A percentile compares a stretch with the other conserved stretches of the same genome.
Evolutionary conservation across 2,113 vertebrate genomes (phyloP).

Genomic region (Strix uralensis): DNA sequence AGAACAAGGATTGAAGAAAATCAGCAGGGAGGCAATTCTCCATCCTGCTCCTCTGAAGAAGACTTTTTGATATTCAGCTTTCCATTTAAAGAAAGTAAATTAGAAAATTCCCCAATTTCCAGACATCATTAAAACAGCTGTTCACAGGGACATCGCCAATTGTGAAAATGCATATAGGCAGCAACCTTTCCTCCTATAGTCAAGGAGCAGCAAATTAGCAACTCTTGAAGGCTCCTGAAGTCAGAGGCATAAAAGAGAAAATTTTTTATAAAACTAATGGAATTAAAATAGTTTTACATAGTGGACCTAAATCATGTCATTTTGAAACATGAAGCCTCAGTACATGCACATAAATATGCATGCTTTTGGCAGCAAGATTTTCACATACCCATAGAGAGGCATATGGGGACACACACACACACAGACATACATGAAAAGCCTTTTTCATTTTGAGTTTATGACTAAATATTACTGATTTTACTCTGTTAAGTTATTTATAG

Average conservation of each 20-base stretch:
- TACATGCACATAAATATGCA: rapidly evolving
- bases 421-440: not conserved
- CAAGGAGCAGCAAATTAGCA: not conserved
- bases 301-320: not conserved
- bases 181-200: not conserved
- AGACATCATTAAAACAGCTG: not conserved
- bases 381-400: not conserved
- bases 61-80: not conserved
- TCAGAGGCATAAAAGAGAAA: not conserved
- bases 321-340: not conserved
- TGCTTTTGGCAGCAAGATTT: not conserved
- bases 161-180: not conserved
- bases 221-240: not conserved
- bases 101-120: not conserved
- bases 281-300: not conserved
- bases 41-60: not conserved
- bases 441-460: not conserved
- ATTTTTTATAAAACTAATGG: not conserved
- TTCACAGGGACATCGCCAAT: not conserved
- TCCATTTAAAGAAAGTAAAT: not conserved
- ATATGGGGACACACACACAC: rapidly evolving
- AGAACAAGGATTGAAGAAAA: not conserved
- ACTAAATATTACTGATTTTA: not conserved
- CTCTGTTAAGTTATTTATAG: not conserved
- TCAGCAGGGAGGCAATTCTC: not conserved